Evolutionary conservation across 53 echinoderm and acorn worm species (phyloP), one percentile per base, ranked within the genome.

Genomic region (Henricia sp.): DNA sequence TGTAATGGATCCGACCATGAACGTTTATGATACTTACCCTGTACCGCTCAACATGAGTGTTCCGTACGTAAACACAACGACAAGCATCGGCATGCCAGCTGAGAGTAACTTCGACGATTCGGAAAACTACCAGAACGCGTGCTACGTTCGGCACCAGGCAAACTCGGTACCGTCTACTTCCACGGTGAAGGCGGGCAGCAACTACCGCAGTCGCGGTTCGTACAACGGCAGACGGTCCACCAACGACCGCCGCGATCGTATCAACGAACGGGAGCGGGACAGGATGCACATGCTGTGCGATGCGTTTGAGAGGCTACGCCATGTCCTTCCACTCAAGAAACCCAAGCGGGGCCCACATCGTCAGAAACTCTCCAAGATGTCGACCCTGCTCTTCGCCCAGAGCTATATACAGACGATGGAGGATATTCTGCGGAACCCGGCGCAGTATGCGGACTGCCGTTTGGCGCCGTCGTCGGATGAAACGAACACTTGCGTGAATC

Each of bases 261-360:
- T 96, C 20, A 96, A 96, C 86, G 91, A 88, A 38, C 87, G 96
- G 39, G 96, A 96, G 39, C 87, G 96, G 12, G 93, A 93, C 67
- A 82, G 96, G 19, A 96, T 96, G 96, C 96, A 96, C 40, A 89
- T 91, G 52, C 91, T 96, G 1, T 96, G 96, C 67, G 92, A 96
- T 51, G 96, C 91, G 17, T 96, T 96, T 66, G 96, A 96, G 83
- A 74, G 51, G 70, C 85, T 96, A 2, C 87, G 94, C 29, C 67
- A 85, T 6, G 88, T 92, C 34, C 90, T 96, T 4, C 96, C 96
- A 20, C 67, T 54, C 51, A 89, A 89, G 82, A 67, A 74, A 28
- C 46, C 87, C 6, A 86, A 85, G 43, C 51, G 88, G 44, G 93
- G 96, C 19, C 85, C 96, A 8, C 72, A 92, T 9, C 84, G 91